Evolutionary conservation across 2,113 vertebrate species (phyloP).

Genomic region (Gobio gobio): DNA sequence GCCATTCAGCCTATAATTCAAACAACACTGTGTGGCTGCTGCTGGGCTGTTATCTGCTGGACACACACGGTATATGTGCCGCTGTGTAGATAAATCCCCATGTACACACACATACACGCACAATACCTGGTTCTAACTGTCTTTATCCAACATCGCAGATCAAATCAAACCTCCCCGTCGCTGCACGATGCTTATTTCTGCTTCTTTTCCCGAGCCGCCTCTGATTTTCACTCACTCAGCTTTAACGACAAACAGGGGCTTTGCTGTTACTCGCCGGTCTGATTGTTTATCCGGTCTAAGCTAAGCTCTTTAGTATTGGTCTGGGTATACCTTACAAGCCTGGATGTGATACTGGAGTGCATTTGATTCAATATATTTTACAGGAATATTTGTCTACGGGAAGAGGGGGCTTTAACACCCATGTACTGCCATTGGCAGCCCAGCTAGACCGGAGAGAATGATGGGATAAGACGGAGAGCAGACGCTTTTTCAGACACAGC

Average conservation of each 20-base stretch:
- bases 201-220: neutral
- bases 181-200: neutral
- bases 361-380: conserved; percentile 54
- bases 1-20: conserved; percentile 39
- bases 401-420: conserved; percentile 50
- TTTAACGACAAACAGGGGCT: conserved; percentile 26
- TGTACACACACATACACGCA: neutral
- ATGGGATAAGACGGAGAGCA: conserved; percentile 53
- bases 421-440: conserved; percentile 49
- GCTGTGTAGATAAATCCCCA: conserved; percentile 36
- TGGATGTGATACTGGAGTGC: conserved; percentile 48
- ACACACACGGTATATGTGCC: conserved; percentile 44
- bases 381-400: conserved; percentile 51
- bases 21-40: neutral
- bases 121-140: conserved; percentile 10
- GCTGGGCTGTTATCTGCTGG: conserved; percentile 51
- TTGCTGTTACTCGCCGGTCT: conserved; percentile 40
- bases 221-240: neutral
- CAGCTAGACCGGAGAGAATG: conserved; percentile 58
- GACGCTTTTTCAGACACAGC: conserved; percentile 43
- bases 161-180: conserved; percentile 4
- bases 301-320: conserved; percentile 56
- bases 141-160: conserved; percentile 26
- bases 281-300: conserved; percentile 48
- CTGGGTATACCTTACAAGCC: conserved; percentile 44